Percentiles rank a stretch among this genome's conserved stretches.
Conservation (phyloP, 37 sponge, comb jelly and placozoan genomes). For the Crambe crambe region DNA sequence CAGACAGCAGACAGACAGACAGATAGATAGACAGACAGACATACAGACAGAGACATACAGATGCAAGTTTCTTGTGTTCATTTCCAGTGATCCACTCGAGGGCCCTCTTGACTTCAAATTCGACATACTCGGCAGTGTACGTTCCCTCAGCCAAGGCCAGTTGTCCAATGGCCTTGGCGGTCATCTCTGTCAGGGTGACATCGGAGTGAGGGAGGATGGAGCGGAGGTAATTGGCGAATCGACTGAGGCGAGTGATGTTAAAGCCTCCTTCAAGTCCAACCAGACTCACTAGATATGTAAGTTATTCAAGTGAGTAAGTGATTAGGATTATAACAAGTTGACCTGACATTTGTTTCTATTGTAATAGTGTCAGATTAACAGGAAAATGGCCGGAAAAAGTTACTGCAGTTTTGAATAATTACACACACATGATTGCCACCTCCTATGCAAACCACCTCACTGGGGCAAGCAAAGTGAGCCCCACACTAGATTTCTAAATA, state of each 20-base stretch:
- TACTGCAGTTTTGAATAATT: too few relatives aligned
- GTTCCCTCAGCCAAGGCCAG: conserved; percentile 87
- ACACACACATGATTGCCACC: too few relatives aligned
- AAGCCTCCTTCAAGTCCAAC: conserved; percentile 72
- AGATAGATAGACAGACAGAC: neutral
- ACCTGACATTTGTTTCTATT: too few relatives aligned
- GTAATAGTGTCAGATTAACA: too few relatives aligned
- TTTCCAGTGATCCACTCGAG: conserved; percentile 79
- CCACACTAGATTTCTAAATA: too few relatives aligned
- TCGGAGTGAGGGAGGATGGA: conserved; percentile 73
- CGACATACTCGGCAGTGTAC: conserved; percentile 89
- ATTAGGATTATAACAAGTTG: too few relatives aligned
- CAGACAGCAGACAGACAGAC: neutral
- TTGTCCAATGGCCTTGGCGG: conserved; percentile 84
- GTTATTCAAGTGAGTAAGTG: too few relatives aligned
- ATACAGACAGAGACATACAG: conserved; percentile 58
- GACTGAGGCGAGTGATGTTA: conserved; percentile 51
- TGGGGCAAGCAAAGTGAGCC: too few relatives aligned
- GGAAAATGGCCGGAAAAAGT: too few relatives aligned
- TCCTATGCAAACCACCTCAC: too few relatives aligned
- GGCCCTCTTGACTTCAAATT: conserved; percentile 87
- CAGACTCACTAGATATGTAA: conserved; percentile 56
- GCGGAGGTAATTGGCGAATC: conserved; percentile 87
- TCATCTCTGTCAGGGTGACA: conserved; percentile 79
- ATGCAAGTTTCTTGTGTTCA: conserved; percentile 74